Conservation (phyloP, 2,113 vertebrate species). For the Ursus arctos region DNA sequence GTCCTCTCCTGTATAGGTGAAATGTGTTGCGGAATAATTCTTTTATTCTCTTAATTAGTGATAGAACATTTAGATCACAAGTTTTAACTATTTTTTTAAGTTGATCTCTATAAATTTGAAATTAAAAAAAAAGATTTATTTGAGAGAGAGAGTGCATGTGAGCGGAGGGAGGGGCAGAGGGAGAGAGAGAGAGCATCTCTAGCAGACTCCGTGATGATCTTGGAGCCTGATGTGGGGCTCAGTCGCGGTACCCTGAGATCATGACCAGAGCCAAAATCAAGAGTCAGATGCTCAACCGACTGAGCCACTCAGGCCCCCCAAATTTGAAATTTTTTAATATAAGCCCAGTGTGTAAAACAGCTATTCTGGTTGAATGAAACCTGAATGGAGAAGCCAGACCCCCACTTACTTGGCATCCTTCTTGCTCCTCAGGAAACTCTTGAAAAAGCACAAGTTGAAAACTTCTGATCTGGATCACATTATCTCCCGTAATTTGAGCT, state of each 20-base stretch:
- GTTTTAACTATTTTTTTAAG: not conserved
- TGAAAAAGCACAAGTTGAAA: not conserved
- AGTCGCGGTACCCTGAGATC: not conserved
- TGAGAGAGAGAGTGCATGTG: not conserved
- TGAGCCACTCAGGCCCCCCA: not conserved
- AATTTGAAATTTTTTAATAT: not conserved
- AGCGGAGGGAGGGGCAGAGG: not conserved
- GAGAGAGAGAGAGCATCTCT: not conserved
- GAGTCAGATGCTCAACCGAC: not conserved
- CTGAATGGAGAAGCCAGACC: not conserved
- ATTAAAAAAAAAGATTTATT: not conserved
- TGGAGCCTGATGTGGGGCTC: not conserved
- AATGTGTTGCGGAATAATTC: not conserved
- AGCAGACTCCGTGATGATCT: not conserved
- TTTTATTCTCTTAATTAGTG: conserved; percentile 8
- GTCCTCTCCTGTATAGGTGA: not conserved
- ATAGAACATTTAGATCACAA: not conserved
- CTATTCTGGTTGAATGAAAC: not conserved
- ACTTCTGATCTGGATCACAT: not conserved
- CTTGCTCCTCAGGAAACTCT: not conserved
- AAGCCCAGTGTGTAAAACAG: not conserved
- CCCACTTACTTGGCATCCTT: not conserved
- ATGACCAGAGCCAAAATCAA: not conserved
- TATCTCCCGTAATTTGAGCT: not conserved
- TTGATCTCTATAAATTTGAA: not conserved